Evolutionary conservation across 2,797 vertebrate genomes (phyloP).

Genomic region (Phyllotis vaccarum): DNA sequence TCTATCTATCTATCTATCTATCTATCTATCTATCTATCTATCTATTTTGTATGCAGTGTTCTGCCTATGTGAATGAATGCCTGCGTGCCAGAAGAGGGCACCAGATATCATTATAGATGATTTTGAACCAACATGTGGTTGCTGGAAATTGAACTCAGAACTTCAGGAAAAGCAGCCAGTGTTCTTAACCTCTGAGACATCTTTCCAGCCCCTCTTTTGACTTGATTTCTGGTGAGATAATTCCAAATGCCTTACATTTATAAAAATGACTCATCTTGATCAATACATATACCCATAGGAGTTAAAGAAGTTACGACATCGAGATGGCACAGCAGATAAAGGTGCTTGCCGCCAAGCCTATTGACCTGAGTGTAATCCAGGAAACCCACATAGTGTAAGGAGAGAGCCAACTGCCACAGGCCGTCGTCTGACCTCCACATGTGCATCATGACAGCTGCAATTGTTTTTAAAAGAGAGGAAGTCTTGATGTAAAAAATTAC

Average conservation of each 20-base stretch:
- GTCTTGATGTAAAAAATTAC: constrained; percentile 29
- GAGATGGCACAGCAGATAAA: background rate
- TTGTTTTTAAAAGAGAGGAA: background rate
- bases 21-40: background rate
- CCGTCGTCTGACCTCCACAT: background rate
- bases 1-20: background rate
- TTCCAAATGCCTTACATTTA: constrained; percentile 58
- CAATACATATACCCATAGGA: background rate
- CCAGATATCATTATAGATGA: background rate
- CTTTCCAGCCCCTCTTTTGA: background rate
- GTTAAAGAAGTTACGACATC: background rate
- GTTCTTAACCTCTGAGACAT: background rate
- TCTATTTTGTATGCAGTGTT: background rate
- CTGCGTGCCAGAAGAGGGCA: background rate
- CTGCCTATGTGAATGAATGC: background rate
- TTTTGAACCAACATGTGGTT: background rate
- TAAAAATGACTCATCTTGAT: constrained; percentile 36
- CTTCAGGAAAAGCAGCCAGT: background rate
- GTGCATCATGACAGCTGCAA: too few species aligned
- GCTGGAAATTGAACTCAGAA: background rate
- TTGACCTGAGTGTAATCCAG: background rate
- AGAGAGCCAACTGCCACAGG: background rate
- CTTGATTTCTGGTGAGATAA: constrained; percentile 43
- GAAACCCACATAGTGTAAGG: background rate
- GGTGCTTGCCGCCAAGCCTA: background rate